Conservation (phyloP, 2,888 invertebrate species). For the Drosophila parthenogenetica region DNA sequence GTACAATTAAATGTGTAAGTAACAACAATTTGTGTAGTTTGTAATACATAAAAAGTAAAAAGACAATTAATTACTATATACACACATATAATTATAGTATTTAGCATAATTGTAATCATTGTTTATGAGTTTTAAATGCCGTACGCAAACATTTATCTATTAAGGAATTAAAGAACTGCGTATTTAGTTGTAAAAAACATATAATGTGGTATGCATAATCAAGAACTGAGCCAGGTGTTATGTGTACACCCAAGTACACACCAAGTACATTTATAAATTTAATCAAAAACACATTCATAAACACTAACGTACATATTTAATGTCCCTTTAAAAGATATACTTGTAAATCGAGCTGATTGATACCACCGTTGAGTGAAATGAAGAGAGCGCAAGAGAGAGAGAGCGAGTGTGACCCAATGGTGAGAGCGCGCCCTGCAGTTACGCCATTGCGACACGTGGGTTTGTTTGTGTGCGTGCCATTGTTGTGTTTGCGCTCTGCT, state of each 20-base stretch:
- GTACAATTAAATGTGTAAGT: too few relatives aligned
- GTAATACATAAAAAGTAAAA: background rate
- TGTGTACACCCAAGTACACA: too few relatives aligned
- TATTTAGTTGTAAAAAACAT: background rate
- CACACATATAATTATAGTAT: too few relatives aligned
- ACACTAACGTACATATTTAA: background rate
- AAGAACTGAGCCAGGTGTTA: slow-evolving; percentile 6
- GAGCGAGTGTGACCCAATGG: slow-evolving; percentile 4
- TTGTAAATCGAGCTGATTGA: slow-evolving; percentile 20
- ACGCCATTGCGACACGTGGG: slow-evolving; percentile 29
- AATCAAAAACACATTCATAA: slow-evolving; percentile 8
- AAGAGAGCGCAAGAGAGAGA: background rate
- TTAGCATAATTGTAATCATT: too few relatives aligned
- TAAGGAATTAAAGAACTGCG: slow-evolving; percentile 4
- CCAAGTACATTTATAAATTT: background rate
- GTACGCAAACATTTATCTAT: background rate
- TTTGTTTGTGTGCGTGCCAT: slow-evolving; percentile 20
- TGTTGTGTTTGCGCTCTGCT: slow-evolving; percentile 52
- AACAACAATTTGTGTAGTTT: too few relatives aligned
- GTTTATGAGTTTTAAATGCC: too few relatives aligned
- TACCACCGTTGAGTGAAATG: slow-evolving; percentile 2
- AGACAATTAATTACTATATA: too few relatives aligned
- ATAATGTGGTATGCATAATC: background rate
- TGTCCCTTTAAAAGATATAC: slow-evolving; percentile 12
- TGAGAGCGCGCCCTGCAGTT: slow-evolving; percentile 26